A percentile compares a stretch with the other conserved stretches of the same genome.
Evolutionary conservation across 2,797 vertebrate genomes (phyloP).

Genomic region (Catharus ustulatus): DNA sequence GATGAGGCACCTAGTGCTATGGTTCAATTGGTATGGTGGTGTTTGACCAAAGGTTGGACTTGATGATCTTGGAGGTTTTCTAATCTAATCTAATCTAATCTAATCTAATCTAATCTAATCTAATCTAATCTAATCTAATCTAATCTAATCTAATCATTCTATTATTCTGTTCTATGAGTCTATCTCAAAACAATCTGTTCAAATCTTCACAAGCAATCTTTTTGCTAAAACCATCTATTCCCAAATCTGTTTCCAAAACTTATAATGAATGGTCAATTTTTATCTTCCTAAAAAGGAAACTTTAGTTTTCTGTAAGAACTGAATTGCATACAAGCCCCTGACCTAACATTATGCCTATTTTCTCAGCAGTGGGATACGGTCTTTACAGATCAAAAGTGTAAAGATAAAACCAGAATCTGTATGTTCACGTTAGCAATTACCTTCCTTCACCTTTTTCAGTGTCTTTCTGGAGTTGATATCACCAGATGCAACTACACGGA

Average conservation of each 20-base stretch:
- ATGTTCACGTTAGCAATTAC: background rate
- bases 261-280: background rate
- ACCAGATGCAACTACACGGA: background rate
- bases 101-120: background rate
- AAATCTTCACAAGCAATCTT: background rate
- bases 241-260: background rate
- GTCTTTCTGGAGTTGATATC: background rate
- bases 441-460: background rate
- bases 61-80: background rate
- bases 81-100: background rate
- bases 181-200: background rate
- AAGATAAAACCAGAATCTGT: background rate
- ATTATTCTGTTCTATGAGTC: background rate
- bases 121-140: background rate
- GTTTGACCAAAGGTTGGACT: background rate
- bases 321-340: background rate
- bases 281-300: background rate
- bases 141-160: background rate
- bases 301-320: background rate
- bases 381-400: background rate
- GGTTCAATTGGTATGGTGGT: background rate
- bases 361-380: background rate
- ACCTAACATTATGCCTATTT: background rate
- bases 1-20: background rate
- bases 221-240: background rate